A percentile compares a stretch with the other conserved stretches of the same genome.
Conservation (phyloP, 2,113 vertebrate species). For the Podarcis muralis region DNA sequence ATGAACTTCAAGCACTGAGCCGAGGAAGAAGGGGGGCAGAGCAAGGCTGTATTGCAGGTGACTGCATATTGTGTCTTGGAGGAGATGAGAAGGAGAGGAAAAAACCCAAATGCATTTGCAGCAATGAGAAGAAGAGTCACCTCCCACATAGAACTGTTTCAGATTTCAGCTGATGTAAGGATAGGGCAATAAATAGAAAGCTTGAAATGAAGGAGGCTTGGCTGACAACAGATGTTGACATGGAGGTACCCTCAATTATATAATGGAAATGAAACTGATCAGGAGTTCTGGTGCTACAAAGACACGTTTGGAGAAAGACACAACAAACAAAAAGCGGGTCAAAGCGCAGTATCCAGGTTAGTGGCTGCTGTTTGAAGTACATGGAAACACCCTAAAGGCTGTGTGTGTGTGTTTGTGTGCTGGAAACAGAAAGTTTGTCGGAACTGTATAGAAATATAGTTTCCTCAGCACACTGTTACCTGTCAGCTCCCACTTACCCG, state of each 20-base stretch:
- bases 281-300: constrained; percentile 24
- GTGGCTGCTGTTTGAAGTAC: background rate
- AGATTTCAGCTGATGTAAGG: constrained; percentile 49
- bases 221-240: constrained; percentile 45
- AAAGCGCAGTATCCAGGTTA: background rate
- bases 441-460: constrained; percentile 10
- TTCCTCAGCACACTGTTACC: constrained; percentile 24
- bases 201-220: background rate
- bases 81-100: constrained; percentile 38
- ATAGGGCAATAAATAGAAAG: constrained; percentile 56
- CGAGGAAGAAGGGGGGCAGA: constrained; percentile 22
- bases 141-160: constrained; percentile 50
- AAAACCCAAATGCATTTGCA: constrained; percentile 51
- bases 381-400: background rate
- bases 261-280: constrained; percentile 36
- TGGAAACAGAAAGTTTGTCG: background rate
- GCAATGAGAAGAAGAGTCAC: constrained; percentile 60
- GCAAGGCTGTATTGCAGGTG: constrained; percentile 39
- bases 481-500: background rate
- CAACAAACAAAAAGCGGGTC: constrained; percentile 13
- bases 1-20: constrained; percentile 22
- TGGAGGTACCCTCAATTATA: constrained; percentile 24
- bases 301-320: constrained; percentile 34
- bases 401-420: background rate
- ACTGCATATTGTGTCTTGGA: constrained; percentile 38